Base-by-base conservation (phyloP, 2,113 vertebrate genomes). In the Narcine bancroftii region DNA sequence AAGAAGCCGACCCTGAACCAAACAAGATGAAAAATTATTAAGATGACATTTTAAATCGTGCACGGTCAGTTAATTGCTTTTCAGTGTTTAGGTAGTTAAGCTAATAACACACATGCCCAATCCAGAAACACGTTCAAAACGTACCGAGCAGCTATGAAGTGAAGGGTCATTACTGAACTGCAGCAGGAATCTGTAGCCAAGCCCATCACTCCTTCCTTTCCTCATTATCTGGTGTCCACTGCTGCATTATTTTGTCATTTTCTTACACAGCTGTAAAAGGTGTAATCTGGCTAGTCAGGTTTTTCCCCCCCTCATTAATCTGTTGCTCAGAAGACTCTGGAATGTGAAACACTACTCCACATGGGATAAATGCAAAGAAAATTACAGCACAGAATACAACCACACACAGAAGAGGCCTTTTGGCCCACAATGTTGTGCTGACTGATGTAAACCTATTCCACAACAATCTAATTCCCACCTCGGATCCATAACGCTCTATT, bases 1-100 rank as follows among this genome's bases (percentile, higher is more conserved):
- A 92, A 99, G 96, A 36, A 99, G 97, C 65, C 99, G 98, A 45
- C 99, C 99, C 99, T 99, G 94, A 93, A 92, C 26, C 93, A 93
- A 83, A 92, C 92, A 93, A 39, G 29, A 13, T 7, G 50, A 10
- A 6, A 21, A 87, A 36, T 87, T 87, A 21, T 87, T 87, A 87
- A 87, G 19, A 0, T 36, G 53, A 19, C 33, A 63, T 60, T 63
- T 63, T 63, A 60, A 36, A 60, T 17, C 4, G 15, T 36, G n/a
- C 53, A 63, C n/a, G n/a, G 72, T n/a, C 79, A 53, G 79, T 50
- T 53, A 81, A 26, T 53, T 83, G 1, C 10, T 83, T 83, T 21
- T 83, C 19, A 42, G 39, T 50, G 66, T 69, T 69, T 24, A 69
- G 19, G 24, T 69, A 21, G 66, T 69, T 60, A 60, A 60, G 56